Percentiles rank a stretch among this genome's conserved stretches.
These are phyloP conservation scores for Gymnocypris eckloni DNA, from an alignment of 2,797 vertebrate genomes.

Conservation along the genomic window DNA sequence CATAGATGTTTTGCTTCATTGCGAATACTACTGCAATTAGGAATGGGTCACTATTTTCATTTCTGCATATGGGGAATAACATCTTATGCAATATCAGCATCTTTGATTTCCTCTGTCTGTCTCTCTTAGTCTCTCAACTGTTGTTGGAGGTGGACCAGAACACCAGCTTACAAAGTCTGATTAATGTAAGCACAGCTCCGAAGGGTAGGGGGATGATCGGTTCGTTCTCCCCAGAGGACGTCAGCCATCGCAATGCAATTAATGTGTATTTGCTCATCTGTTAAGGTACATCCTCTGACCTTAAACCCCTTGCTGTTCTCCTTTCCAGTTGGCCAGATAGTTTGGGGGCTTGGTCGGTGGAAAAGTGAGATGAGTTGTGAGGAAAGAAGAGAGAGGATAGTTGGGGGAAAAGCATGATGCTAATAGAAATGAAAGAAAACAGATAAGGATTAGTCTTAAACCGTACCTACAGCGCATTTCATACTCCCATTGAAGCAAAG, in stretches of 20 bases:
- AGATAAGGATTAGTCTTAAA: background rate
- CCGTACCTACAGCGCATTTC: background rate
- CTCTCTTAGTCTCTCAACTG: slow-evolving; percentile 38
- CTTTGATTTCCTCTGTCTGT: slow-evolving; percentile 26
- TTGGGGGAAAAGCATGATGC: background rate
- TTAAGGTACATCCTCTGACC: slow-evolving; percentile 53
- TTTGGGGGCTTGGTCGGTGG: slow-evolving; percentile 13
- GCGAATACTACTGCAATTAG: background rate
- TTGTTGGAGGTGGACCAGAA: slow-evolving; percentile 51
- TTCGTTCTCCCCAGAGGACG: slow-evolving; percentile 28
- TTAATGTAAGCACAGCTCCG: slow-evolving; percentile 41
- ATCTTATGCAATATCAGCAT: background rate
- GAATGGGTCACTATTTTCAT: background rate
- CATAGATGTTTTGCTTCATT: background rate
- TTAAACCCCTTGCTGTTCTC: slow-evolving; percentile 62
- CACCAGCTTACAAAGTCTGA: slow-evolving; percentile 50
- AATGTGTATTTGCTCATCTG: slow-evolving; percentile 64
- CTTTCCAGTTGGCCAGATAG: slow-evolving; percentile 9
- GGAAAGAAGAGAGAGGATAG: background rate
- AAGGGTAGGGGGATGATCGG: slow-evolving; percentile 20
- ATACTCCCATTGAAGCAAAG: slow-evolving; percentile 24
- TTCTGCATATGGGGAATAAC: slow-evolving; percentile 2
- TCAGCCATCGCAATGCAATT: slow-evolving; percentile 61
- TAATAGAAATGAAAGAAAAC: slow-evolving; percentile 32
- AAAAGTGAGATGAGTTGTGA: slow-evolving; percentile 3